These are phyloP conservation scores for Pica pica DNA, from an alignment of 2,113 vertebrate species.

Conservation along the genomic window DNA sequence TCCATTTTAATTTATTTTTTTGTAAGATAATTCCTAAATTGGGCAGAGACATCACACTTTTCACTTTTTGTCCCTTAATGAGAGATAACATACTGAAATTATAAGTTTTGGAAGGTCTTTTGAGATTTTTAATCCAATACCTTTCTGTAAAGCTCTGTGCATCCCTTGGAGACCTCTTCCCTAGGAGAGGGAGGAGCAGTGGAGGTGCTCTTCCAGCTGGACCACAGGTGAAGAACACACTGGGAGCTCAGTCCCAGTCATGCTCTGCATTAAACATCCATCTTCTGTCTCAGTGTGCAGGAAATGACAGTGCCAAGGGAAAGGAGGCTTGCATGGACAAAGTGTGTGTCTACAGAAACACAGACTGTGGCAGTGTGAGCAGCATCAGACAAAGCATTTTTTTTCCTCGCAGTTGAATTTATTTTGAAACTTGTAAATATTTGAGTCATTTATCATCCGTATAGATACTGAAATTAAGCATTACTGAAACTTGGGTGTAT, in stretches of 20 bases:
- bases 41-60: not conserved
- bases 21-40: not conserved
- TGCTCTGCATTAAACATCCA: constrained; percentile 59
- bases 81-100: constrained; percentile 21
- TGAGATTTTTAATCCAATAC: constrained; percentile 53
- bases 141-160: constrained; percentile 24
- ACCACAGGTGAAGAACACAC: constrained; percentile 67
- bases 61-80: constrained; percentile 10
- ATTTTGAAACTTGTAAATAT: constrained; percentile 43
- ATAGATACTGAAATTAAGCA: constrained; percentile 21
- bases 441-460: constrained; percentile 45
- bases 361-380: not conserved
- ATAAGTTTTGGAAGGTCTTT: constrained; percentile 20
- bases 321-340: not conserved
- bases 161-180: constrained; percentile 26
- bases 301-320: constrained; percentile 61
- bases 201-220: constrained; percentile 65
- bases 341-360: not conserved
- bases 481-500: constrained; percentile 12
- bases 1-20: not conserved
- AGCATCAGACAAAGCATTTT: not conserved
- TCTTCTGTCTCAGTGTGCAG: constrained; percentile 56
- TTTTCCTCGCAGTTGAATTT: not conserved
- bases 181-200: not conserved
- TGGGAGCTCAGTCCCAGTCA: constrained; percentile 66